Evolutionary conservation across 1,140 invertebrate genomes (phyloP), one percentile per base, ranked within the genome.

Genomic region (Gryllus bimaculatus): DNA sequence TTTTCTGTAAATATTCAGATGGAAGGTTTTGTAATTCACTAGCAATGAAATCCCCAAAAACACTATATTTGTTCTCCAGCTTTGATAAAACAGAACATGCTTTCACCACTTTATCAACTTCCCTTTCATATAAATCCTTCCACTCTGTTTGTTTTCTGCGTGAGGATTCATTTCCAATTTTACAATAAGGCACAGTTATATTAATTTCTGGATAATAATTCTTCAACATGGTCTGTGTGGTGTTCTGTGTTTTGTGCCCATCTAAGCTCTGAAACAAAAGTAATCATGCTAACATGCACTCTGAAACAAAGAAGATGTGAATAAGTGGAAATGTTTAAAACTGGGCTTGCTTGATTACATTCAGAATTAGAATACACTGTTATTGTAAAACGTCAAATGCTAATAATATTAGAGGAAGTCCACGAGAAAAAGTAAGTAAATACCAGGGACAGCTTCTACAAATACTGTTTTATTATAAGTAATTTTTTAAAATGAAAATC

Each of bases 171-270:
- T 66, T 66, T 66, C 54, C 54, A 66, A 66, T 18, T 66, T 66
- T 66, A 66, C 54, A 66, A 66, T 66, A 66, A 13, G 54, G 54
- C 54, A 66, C 54, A 66, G 54, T 66, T 66, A 66, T 66, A 66
- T 66, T 66, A 66, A 66, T 66, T 66, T 66, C 54, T 66, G 54
- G 54, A 66, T 66, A 66, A 66, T 13, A 66, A 66, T 66, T 66
- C 54, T 66, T 66, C 54, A 18, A 10, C 10, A 10, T 66, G 54
- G 54, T 66, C 54, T 66, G 54, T 66, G 54, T 66, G 54, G 54
- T 66, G 54, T 66, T 66, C 54, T 66, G 54, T 13, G 54, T 66
- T 66, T 13, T 66, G 10, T 10, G 54, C 54, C 54, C 18, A 10
- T 66, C 54, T 66, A 66, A 13, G 18, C 54, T 66, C 54, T 66